Evolutionary conservation across 2,797 vertebrate species (phyloP).

Genomic region (Gorsachius magnificus): DNA sequence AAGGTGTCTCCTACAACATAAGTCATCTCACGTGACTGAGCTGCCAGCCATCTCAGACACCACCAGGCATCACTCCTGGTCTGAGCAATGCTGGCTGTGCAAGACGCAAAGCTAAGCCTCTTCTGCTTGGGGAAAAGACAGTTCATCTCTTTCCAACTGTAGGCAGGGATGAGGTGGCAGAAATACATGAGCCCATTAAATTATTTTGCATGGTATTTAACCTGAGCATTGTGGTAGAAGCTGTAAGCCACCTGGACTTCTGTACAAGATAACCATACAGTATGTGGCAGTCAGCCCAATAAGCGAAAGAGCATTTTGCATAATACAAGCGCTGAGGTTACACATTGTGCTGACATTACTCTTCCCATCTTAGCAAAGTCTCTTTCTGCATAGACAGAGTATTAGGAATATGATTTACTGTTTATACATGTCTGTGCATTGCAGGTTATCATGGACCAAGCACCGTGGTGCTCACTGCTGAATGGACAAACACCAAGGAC

Average conservation of each 20-base stretch:
- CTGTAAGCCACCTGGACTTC: background rate
- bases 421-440: background rate
- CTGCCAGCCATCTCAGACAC: background rate
- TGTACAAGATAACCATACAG: background rate
- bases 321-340: background rate
- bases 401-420: background rate
- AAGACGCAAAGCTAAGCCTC: background rate
- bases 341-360: background rate
- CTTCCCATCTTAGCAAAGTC: background rate
- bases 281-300: background rate
- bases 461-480: background rate
- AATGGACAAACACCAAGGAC: background rate
- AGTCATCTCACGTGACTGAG: background rate
- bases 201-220: background rate
- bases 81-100: background rate
- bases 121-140: background rate
- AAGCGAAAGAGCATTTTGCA: background rate
- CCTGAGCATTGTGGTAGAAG: background rate
- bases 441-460: background rate
- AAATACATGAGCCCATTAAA: accelerated
- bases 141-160: background rate
- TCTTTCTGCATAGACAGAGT: background rate
- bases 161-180: background rate
- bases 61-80: background rate
- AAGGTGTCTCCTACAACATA: background rate